These are phyloP conservation scores for Drosophila rellima DNA, from an alignment of 2,888 invertebrate species.

Conservation along the genomic window DNA sequence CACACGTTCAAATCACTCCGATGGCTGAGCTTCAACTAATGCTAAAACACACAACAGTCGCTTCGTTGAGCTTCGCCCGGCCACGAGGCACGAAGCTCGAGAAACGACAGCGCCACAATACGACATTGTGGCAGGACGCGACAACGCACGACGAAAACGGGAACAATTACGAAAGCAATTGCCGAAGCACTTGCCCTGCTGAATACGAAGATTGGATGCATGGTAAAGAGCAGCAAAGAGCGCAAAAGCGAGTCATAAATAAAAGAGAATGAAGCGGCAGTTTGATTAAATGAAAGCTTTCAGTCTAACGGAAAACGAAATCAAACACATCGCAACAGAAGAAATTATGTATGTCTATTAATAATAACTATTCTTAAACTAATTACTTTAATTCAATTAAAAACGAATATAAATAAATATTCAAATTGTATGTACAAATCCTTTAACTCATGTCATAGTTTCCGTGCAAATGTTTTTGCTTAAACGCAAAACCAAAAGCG, in stretches of 20 bases:
- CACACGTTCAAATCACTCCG: conserved; percentile 83
- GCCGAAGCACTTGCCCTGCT: conserved; percentile 30
- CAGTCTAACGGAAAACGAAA: not conserved
- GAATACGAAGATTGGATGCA: conserved; percentile 30
- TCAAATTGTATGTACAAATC: no score
- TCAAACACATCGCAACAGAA: conserved; percentile 15
- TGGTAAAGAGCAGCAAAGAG: conserved; percentile 3
- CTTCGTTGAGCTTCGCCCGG: conserved; percentile 45
- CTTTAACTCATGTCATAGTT: no score
- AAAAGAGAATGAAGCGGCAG: not conserved
- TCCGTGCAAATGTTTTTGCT: no score
- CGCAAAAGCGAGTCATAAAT: not conserved
- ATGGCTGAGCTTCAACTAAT: conserved; percentile 85
- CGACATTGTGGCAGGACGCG: conserved; percentile 30
- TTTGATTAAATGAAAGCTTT: conserved; percentile 9
- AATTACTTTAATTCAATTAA: not conserved
- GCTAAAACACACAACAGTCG: conserved; percentile 55
- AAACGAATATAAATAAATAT: no score
- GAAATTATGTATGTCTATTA: not conserved
- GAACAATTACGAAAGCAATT: conserved; percentile 21
- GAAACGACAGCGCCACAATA: conserved; percentile 10
- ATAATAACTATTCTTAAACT: not conserved
- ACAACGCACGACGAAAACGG: conserved; percentile 20
- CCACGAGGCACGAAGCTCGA: conserved; percentile 16
- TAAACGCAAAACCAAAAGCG: conserved; percentile 3